Percentiles rank a stretch among this genome's conserved stretches.
These are phyloP conservation scores for Corythucha ciliata DNA, from an alignment of 2,888 invertebrate genomes.

Conservation along the genomic window DNA sequence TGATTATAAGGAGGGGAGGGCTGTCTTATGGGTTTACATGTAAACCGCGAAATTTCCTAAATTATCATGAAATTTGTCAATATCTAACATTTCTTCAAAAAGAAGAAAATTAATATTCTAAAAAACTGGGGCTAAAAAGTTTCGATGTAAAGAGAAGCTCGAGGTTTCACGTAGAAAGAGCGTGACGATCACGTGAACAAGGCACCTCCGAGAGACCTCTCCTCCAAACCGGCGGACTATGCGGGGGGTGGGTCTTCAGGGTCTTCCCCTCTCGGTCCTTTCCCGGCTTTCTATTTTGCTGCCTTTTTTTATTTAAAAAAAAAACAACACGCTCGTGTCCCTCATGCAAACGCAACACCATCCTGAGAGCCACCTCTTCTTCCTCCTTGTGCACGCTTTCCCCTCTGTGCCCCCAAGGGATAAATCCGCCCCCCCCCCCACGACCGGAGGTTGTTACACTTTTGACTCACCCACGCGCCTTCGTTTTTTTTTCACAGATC, in stretches of 20 bases:
- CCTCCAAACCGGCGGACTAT: background rate
- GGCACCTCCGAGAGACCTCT: slow-evolving; percentile 22
- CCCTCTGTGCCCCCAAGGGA: background rate
- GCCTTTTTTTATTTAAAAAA: background rate
- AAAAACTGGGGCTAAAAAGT: background rate
- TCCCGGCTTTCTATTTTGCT: background rate
- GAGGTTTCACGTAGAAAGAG: slow-evolving; percentile 33
- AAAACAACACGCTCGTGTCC: too few species aligned
- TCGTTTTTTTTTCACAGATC: background rate
- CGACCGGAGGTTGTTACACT: too few species aligned
- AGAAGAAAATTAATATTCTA: background rate
- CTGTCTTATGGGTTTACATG: background rate
- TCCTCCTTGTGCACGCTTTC: background rate
- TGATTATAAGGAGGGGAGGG: background rate
- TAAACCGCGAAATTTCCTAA: background rate
- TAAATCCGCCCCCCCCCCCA: slow-evolving; percentile 1
- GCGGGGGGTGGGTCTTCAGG: background rate
- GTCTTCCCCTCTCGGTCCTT: background rate
- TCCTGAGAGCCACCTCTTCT: background rate
- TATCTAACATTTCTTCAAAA: background rate
- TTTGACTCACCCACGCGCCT: too few species aligned
- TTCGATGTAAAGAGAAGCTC: background rate
- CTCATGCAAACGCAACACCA: too few species aligned
- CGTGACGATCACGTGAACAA: slow-evolving; percentile 41
- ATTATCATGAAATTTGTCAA: background rate